These are phyloP conservation scores for Prunella fulvescens DNA, from an alignment of 2,113 vertebrate species.

Conservation along the genomic window DNA sequence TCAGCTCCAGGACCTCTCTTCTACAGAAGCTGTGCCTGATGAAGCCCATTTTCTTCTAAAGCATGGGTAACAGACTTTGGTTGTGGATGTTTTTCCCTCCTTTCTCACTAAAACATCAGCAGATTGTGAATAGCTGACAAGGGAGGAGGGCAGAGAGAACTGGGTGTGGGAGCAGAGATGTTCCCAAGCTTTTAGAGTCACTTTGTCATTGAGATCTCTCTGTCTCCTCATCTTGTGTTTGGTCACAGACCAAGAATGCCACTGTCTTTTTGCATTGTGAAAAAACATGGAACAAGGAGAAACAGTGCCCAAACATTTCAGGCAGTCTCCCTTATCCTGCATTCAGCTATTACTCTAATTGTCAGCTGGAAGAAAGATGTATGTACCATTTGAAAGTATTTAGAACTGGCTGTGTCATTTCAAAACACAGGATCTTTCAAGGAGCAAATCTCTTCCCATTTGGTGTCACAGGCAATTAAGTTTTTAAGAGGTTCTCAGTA, in stretches of 20 bases:
- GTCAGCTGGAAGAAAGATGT: constrained; percentile 23
- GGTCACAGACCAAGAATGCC: background rate
- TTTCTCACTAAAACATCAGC: background rate
- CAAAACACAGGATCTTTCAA: constrained; percentile 22
- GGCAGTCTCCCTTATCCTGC: background rate
- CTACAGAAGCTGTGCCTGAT: background rate
- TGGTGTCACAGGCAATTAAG: constrained; percentile 51
- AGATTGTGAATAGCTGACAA: background rate
- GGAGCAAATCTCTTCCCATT: constrained; percentile 17
- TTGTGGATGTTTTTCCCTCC: background rate
- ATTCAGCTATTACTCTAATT: constrained; percentile 23
- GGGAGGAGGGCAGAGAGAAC: background rate
- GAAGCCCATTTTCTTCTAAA: background rate
- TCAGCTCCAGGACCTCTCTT: background rate
- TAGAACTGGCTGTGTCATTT: background rate
- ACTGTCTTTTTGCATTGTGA: background rate
- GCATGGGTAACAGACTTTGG: background rate
- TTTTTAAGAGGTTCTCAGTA: constrained; percentile 41
- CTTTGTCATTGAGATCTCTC: background rate
- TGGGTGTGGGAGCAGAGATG: background rate
- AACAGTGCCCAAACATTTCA: background rate
- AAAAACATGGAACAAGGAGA: background rate
- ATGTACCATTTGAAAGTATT: background rate
- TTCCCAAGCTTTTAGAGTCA: background rate
- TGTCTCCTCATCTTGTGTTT: background rate